Evolutionary conservation across 2,797 vertebrate species (phyloP).

Genomic region (Spinibarbus caldwelli): DNA sequence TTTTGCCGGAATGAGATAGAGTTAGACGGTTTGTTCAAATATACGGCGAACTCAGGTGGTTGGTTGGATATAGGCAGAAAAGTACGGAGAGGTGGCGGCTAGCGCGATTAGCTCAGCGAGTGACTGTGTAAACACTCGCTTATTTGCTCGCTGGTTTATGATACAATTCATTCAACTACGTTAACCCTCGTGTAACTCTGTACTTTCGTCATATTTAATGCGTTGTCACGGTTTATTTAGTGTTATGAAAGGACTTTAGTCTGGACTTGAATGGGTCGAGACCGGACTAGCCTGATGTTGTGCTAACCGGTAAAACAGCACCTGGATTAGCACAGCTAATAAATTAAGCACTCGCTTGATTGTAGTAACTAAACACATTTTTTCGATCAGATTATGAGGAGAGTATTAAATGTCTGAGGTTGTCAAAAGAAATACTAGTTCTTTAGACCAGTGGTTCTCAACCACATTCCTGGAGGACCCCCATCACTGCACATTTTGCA

Average conservation of each 20-base stretch:
- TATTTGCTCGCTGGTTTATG: neutral
- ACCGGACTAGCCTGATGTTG: constrained; percentile 34
- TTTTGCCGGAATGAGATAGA: neutral
- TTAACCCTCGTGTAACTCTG: neutral
- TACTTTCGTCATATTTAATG: neutral
- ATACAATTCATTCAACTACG: neutral
- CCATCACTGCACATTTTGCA: too few relatives aligned
- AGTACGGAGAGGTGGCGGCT: constrained; percentile 48
- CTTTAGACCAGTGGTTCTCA: too few relatives aligned
- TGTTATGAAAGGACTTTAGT: neutral
- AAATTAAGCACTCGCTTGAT: constrained; percentile 22
- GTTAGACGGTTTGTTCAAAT: neutral
- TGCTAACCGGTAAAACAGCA: constrained; percentile 44
- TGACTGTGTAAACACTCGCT: constrained; percentile 22
- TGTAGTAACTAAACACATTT: neutral
- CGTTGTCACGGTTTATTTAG: constrained; percentile 12
- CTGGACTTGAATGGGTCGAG: neutral
- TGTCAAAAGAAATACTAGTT: neutral
- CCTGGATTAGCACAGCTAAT: constrained; percentile 35
- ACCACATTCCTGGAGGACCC: too few relatives aligned
- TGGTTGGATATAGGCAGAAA: constrained; percentile 36
- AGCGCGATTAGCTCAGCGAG: constrained; percentile 33
- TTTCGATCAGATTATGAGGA: neutral
- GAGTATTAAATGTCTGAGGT: neutral
- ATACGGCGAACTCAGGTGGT: neutral